phyloP scores from a whole-genome alignment of 2,113 vertebrate species.

The Oostethus manadensis region DNA sequence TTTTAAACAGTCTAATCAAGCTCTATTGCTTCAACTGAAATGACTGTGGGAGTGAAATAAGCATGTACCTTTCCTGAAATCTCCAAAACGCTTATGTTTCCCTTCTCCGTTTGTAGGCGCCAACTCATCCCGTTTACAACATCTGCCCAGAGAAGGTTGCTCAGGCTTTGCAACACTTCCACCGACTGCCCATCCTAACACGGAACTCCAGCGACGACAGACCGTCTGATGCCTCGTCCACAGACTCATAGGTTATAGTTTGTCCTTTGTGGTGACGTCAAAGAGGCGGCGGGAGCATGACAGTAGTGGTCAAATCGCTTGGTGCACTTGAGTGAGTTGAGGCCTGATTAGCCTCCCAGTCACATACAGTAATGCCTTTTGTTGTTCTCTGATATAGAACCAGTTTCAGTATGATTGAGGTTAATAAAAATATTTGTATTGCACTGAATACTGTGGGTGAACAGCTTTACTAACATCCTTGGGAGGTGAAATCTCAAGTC shows the following conservation, averaged over 20 bases:
- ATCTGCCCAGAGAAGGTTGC: conserved; percentile 88
- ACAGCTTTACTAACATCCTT: neutral
- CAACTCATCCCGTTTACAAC: conserved; percentile 94
- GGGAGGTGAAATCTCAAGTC: no score
- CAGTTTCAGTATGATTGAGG: conserved; percentile 28
- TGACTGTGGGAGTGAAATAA: neutral
- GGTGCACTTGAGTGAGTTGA: no score
- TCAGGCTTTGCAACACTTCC: conserved; percentile 80
- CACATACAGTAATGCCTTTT: neutral
- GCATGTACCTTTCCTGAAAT: neutral
- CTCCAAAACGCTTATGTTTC: neutral
- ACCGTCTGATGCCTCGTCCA: neutral
- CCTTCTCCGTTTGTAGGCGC: conserved; percentile 69
- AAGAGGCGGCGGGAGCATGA: neutral
- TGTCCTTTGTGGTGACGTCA: neutral
- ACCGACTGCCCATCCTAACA: conserved; percentile 73
- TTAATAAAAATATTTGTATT: conserved; percentile 49
- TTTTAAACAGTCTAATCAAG: no score
- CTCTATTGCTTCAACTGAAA: no score
- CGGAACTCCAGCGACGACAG: conserved; percentile 26
- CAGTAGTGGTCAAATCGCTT: neutral
- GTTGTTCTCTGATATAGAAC: conserved; percentile 38
- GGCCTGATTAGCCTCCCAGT: no score
- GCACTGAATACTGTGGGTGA: neutral
- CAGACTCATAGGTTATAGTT: neutral